Base-by-base conservation (phyloP, 2,888 invertebrate species). In the Schizaphis graminum region DNA sequence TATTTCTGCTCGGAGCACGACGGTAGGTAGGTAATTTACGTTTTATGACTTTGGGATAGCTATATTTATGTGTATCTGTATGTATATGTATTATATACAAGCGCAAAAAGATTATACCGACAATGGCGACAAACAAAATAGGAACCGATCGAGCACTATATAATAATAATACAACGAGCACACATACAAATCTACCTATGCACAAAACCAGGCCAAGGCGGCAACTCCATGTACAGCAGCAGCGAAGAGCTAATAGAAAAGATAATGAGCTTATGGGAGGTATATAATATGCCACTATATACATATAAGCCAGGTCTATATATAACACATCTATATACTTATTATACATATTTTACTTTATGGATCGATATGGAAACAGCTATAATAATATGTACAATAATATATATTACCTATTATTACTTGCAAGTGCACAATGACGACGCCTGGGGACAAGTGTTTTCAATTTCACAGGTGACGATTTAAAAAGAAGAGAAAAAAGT, bases 171-270 rank as follows among this genome's bases (percentile, higher is more conserved):
- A 87, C n/a, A 88, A 49, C 53, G 49, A 53, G n/a, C 3, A 88
- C 53, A 88, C 8, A 88, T 35, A 88, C 77, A 88, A 47, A 86
- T 88, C n/a, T 89, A 89, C 26, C 28, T 47, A 61, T 44, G 57
- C 3, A 88, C 49, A 35, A 88, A 92, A 88, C 67, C 67, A 67
- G 92, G 92, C 92, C 92, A 92, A 92, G 92, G 92, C 92, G 86
- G 61, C 88, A 85, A 44, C 57, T 47, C 86, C 92, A 92, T 87
- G 53, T 92, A 92, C 92, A 92, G 92, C 47, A 47, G 91, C 44
- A 41, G 47, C 24, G 35, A 41, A 49, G 26, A 53, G 91, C 84
- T 91, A 91, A 91, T 91, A 91, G 77, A 91, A 84, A 91, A 91
- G 16, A 91, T 84, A 91, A 91, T 84, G 91, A 84, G 91, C 91